phyloP scores from a whole-genome alignment of 2,113 vertebrate genomes.

The Rhabdomys dilectus region DNA sequence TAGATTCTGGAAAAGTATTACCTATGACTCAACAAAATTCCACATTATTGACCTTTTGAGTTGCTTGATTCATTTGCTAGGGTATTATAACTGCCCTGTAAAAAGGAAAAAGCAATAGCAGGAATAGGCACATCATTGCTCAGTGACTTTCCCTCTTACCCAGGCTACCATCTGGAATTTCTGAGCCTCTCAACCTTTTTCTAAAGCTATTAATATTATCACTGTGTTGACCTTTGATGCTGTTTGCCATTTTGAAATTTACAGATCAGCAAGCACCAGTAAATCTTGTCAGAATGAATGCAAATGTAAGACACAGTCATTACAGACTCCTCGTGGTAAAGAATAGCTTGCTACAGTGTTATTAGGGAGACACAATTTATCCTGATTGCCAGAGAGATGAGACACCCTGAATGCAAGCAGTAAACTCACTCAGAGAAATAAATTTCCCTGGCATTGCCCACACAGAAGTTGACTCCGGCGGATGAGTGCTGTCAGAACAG shows the following conservation, averaged over 20 bases:
- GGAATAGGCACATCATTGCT: not conserved
- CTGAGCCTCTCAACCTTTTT: conserved; percentile 15
- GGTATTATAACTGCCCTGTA: conserved; percentile 8
- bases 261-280: conserved; percentile 78
- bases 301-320: conserved; percentile 80
- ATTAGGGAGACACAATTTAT: conserved; percentile 77
- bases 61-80: conserved; percentile 34
- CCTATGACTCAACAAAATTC: conserved; percentile 31
- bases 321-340: conserved; percentile 74
- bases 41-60: conserved; percentile 13
- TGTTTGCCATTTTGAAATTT: conserved; percentile 80
- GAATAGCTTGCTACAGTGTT: conserved; percentile 74
- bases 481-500: not conserved
- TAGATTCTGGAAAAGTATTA: conserved; percentile 37
- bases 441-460: conserved; percentile 65
- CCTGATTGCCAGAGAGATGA: conserved; percentile 71
- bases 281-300: conserved; percentile 84
- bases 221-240: conserved; percentile 79
- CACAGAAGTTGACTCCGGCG: not conserved
- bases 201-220: conserved; percentile 69
- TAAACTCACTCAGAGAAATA: conserved; percentile 16
- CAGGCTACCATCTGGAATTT: not conserved
- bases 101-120: not conserved
- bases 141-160: conserved; percentile 48
- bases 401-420: conserved; percentile 52